phyloP scores from a whole-genome alignment of 2,888 invertebrate species.

The Tyria jacobaeae region DNA sequence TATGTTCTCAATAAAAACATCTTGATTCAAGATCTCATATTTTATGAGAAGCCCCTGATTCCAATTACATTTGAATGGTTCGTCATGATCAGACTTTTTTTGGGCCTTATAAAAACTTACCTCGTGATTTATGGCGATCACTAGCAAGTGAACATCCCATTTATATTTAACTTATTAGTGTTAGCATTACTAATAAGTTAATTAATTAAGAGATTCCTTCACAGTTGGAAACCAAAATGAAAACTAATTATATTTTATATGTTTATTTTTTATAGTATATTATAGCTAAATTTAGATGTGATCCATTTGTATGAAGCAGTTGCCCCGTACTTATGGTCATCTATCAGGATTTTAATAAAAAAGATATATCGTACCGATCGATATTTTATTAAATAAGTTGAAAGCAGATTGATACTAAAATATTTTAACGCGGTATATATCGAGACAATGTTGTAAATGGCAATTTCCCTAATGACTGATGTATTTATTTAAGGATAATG shows the following conservation, averaged over 20 bases:
- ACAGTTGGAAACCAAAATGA: not conserved
- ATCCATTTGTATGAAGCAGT: not conserved
- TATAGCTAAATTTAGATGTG: too few species aligned
- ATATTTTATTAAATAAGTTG: not conserved
- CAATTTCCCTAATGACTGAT: slow-evolving; percentile 38
- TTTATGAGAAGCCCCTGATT: slow-evolving; percentile 80
- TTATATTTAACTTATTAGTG: slow-evolving; percentile 70
- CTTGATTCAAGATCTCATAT: slow-evolving; percentile 77
- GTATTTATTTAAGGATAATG: slow-evolving; percentile 40
- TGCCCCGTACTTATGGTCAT: not conserved
- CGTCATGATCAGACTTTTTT: slow-evolving; percentile 82
- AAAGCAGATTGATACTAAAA: not conserved
- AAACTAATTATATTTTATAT: too few species aligned
- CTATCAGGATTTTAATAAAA: not conserved
- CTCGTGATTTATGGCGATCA: slow-evolving; percentile 73
- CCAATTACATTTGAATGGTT: slow-evolving; percentile 85
- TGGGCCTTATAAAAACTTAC: slow-evolving; percentile 76
- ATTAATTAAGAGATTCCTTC: slow-evolving; percentile 23
- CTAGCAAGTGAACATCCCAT: slow-evolving; percentile 67
- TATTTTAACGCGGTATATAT: not conserved
- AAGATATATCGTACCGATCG: not conserved
- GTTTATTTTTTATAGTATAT: too few species aligned
- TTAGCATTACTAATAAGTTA: slow-evolving; percentile 62
- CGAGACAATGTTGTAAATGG: slow-evolving; percentile 8
- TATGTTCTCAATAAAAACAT: slow-evolving; percentile 83